Evolutionary conservation across 2,797 vertebrate genomes (phyloP).

Genomic region (Clarias fuscus): DNA sequence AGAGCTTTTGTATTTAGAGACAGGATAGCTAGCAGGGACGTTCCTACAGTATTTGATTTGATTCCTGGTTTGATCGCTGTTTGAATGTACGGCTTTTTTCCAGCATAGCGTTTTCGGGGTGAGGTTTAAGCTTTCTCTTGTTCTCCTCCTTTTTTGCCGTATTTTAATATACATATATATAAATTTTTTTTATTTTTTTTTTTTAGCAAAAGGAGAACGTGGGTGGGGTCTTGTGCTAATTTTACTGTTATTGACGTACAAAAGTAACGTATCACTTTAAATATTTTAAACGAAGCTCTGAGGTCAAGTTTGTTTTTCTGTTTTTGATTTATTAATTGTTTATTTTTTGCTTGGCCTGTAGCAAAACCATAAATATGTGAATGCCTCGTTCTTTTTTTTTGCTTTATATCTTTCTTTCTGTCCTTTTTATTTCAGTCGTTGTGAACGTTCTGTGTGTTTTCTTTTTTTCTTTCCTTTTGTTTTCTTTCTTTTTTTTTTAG

Average conservation of each 20-base stretch:
- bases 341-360: constrained; percentile 21
- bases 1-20: constrained; percentile 98
- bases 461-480: constrained; percentile 63
- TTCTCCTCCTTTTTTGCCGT: constrained; percentile 5
- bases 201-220: constrained; percentile 7
- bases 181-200: background rate
- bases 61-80: constrained; percentile 90
- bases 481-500: constrained; percentile 60
- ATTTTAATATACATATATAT: background rate
- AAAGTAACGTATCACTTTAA: constrained; percentile 61
- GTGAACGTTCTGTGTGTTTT: constrained; percentile 59
- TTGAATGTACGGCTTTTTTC: constrained; percentile 92
- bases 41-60: constrained; percentile 84
- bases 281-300: constrained; percentile 44
- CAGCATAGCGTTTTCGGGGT: constrained; percentile 85
- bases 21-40: constrained; percentile 96
- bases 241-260: constrained; percentile 62
- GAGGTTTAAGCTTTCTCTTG: constrained; percentile 65
- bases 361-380: constrained; percentile 28
- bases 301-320: background rate
- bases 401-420: background rate
- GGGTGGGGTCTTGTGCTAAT: constrained; percentile 35
- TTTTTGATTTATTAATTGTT: background rate
- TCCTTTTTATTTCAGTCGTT: background rate
- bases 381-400: constrained; percentile 14